Base-by-base conservation (phyloP, 2,113 vertebrate genomes). In the Polypterus bichir region DNA sequence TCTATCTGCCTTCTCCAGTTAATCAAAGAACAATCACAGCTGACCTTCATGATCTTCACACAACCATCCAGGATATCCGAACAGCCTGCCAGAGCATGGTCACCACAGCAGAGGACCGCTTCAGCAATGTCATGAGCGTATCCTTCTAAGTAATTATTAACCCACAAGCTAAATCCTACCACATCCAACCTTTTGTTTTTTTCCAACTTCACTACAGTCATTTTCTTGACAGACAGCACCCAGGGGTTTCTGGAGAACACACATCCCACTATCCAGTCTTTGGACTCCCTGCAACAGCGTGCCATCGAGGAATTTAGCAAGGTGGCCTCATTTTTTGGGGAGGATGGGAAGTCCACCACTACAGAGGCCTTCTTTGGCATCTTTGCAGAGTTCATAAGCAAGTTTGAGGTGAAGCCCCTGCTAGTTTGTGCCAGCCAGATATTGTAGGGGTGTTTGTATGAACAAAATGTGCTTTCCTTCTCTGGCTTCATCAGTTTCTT, bases 311-410 rank as follows among this genome's bases (percentile, higher is more conserved):
- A 97, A 66, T 94, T 97, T 74, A 61, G 79, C 72, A 94, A 88
- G 69, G 92, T 94, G 47, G 68, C 91, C 9, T 90, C 88, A 11
- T 99, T 86, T 79, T 99, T 99, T 0, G 96, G 95, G 47, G 96
- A 99, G 64, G 94, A 99, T 76, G 82, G 91, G 2, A 95, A 93
- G 65, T 83, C 85, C 77, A 88, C 91, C 44, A 92, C 83, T 54
- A 97, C 93, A 0, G 96, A 99, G 74, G 75, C 86, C 44, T 99
- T 99, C 77, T 99, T 99, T 3, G 94, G 89, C 73, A 98, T 99
- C 74, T 99, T 99, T 52, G 77, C 91, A 1, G 92, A 96, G 27
- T 99, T 99, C 73, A 92, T 95, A 54, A 87, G 87, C 75, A 99
- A 98, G 79, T 99, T 98, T 67, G 94, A 94, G 93, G 96, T 93